phyloP scores from a whole-genome alignment of 2,113 vertebrate species.

The Aptenodytes patagonicus region DNA sequence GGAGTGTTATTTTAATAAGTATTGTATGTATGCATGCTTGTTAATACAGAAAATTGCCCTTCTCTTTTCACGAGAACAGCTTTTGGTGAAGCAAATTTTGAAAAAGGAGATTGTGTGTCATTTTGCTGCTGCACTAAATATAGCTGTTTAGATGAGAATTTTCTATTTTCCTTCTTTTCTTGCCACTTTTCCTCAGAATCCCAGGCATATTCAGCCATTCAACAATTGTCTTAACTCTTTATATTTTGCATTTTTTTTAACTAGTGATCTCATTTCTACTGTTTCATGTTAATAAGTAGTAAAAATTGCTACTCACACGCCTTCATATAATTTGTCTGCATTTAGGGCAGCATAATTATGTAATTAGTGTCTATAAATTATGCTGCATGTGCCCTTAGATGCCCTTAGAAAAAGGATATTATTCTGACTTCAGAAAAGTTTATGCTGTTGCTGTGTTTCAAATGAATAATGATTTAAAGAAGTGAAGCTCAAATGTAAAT shows the following conservation, averaged over 20 bases:
- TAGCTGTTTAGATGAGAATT: not conserved
- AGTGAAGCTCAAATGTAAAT: conserved; percentile 12
- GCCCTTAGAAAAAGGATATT: not conserved
- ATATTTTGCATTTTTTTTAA: not conserved
- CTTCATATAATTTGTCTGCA: not conserved
- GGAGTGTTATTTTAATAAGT: conserved; percentile 13
- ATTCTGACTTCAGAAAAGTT: not conserved
- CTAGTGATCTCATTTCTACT: not conserved
- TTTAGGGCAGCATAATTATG: conserved; percentile 16
- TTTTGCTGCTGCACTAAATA: not conserved
- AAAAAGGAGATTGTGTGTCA: not conserved
- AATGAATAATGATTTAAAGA: conserved; percentile 27
- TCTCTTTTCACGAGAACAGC: not conserved
- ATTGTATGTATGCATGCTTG: not conserved
- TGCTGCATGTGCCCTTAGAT: not conserved
- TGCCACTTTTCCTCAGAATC: not conserved
- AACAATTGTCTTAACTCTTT: not conserved
- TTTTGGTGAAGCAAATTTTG: not conserved
- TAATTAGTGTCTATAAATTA: conserved; percentile 33
- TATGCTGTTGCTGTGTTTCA: conserved; percentile 15
- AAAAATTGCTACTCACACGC: not conserved
- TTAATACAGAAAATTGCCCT: conserved; percentile 13
- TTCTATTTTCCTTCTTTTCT: not conserved
- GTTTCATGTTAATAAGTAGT: not conserved
- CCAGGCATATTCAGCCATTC: not conserved